phyloP scores from a whole-genome alignment of 2,113 vertebrate species.

The Crotalus tigris region DNA sequence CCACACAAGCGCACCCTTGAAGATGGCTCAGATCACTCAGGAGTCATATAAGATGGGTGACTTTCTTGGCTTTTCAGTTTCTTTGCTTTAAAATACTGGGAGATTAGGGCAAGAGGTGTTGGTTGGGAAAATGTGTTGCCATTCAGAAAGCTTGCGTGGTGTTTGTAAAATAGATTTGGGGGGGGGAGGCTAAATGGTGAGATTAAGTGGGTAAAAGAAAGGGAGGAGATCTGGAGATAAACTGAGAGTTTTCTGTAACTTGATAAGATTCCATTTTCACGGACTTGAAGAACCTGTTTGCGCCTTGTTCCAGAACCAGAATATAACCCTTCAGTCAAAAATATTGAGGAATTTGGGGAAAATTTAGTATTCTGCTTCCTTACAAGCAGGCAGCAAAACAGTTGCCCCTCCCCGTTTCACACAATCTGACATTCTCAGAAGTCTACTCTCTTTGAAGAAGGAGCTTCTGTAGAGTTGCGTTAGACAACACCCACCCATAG shows the following conservation, averaged over 20 bases:
- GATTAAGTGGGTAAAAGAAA: slow-evolving; percentile 11
- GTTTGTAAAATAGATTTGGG: slow-evolving; percentile 9
- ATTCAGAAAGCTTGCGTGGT: background rate
- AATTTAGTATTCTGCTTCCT: background rate
- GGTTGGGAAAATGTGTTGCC: background rate
- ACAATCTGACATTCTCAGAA: background rate
- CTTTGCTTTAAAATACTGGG: slow-evolving; percentile 3
- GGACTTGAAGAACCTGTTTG: background rate
- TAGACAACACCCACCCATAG: background rate
- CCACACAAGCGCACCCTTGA: background rate
- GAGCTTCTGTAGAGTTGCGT: background rate
- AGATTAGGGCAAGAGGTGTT: slow-evolving; percentile 3
- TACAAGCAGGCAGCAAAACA: background rate
- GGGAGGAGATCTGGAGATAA: background rate
- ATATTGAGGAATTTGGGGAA: background rate
- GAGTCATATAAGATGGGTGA: background rate
- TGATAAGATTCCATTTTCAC: background rate
- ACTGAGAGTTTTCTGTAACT: background rate
- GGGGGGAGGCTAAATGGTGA: background rate
- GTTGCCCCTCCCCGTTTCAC: background rate
- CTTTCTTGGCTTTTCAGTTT: slow-evolving; percentile 1
- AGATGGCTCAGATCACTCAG: background rate
- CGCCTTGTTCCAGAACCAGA: background rate
- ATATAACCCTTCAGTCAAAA: no score
- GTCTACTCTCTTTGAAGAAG: background rate